These are phyloP conservation scores for Euplexia lucipara DNA, from an alignment of 2,888 invertebrate genomes.

Conservation along the genomic window DNA sequence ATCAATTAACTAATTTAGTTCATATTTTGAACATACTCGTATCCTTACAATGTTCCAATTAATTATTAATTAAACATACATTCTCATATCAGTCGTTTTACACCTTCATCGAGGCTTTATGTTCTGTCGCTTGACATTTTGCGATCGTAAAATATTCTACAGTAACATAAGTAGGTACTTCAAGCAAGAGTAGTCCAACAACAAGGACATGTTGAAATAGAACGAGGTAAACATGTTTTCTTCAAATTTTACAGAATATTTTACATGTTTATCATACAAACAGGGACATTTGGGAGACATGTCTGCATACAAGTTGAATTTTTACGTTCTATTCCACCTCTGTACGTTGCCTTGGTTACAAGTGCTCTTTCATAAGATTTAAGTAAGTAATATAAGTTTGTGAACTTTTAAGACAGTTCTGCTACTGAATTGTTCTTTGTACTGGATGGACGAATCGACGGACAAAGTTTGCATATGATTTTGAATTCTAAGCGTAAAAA, in stretches of 20 bases:
- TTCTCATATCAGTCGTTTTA: not conserved
- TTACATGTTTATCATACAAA: constrained; percentile 25
- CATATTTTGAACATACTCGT: no score
- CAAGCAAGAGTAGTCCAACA: constrained; percentile 17
- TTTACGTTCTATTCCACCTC: constrained; percentile 2
- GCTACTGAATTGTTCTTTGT: no score
- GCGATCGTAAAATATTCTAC: not conserved
- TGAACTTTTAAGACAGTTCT: not conserved
- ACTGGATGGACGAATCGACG: no score
- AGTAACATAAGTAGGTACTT: not conserved
- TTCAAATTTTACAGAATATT: constrained; percentile 21
- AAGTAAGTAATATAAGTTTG: constrained; percentile 5
- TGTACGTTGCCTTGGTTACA: not conserved
- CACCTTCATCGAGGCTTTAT: not conserved
- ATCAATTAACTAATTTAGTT: no score
- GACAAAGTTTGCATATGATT: no score
- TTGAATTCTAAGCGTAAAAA: no score
- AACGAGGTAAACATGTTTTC: constrained; percentile 44
- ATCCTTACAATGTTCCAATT: not conserved
- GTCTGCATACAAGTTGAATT: constrained; percentile 28
- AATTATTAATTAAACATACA: not conserved
- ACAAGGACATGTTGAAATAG: constrained; percentile 17
- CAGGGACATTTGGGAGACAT: constrained; percentile 16
- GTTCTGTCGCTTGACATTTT: not conserved
- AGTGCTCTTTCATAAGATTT: constrained; percentile 15